Evolutionary conservation across 2,888 invertebrate species (phyloP).

Genomic region (Cristatella mucedo): DNA sequence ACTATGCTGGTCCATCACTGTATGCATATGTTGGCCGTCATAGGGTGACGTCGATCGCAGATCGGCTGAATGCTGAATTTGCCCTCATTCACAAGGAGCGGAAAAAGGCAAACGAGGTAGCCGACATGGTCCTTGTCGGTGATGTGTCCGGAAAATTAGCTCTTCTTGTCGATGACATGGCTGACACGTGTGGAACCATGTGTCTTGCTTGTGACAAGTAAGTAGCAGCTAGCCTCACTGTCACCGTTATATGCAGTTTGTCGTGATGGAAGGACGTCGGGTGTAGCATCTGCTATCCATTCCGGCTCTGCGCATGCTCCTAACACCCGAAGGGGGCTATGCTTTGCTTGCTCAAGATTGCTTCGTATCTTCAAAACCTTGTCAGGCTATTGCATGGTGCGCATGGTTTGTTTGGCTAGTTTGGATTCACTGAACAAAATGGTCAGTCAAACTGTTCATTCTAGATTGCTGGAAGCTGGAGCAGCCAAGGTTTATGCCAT

Average conservation of each 20-base stretch:
- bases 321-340: no score
- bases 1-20: no score
- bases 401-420: no score
- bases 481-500: background rate
- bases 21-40: no score
- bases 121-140: slow-evolving; percentile 11
- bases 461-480: background rate
- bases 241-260: background rate
- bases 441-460: background rate
- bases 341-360: no score
- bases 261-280: background rate
- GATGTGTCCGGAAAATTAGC: slow-evolving; percentile 9
- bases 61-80: slow-evolving; percentile 7
- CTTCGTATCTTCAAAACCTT: no score
- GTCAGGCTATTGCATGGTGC: no score
- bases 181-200: slow-evolving; percentile 17
- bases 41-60: slow-evolving; percentile 5
- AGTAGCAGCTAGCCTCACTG: background rate
- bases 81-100: slow-evolving; percentile 12
- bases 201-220: slow-evolving; percentile 1
- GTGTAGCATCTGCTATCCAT: no score
- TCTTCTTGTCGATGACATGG: slow-evolving; percentile 12
- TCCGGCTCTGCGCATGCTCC: no score
- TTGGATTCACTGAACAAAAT: no score
- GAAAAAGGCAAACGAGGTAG: slow-evolving; percentile 10